Evolutionary conservation across 2,888 invertebrate species (phyloP).

Genomic region (Coremacera marginata): DNA sequence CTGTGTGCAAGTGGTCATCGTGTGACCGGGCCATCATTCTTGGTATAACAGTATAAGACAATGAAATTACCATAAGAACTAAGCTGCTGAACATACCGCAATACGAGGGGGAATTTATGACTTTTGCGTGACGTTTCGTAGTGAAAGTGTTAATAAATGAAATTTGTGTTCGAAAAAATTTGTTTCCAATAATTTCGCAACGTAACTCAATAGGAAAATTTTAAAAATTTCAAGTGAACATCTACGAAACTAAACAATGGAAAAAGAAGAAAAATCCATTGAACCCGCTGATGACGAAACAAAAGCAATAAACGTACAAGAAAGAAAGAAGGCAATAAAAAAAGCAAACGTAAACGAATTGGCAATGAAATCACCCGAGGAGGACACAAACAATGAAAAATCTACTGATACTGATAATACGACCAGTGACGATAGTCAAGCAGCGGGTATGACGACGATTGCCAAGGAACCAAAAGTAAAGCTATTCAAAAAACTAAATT

Average conservation of each 20-base stretch:
- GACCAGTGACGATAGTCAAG: background rate
- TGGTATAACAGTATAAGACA: too few relatives aligned
- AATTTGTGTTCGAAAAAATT: background rate
- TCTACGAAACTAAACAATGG: conserved; percentile 14
- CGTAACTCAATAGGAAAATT: conserved; percentile 2
- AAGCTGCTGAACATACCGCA: too few relatives aligned
- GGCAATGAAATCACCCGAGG: background rate
- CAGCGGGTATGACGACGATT: background rate
- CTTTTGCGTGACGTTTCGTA: too few relatives aligned
- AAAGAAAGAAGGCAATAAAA: background rate
- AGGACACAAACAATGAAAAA: background rate
- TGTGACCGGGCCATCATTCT: too few relatives aligned
- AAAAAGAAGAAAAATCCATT: conserved; percentile 12
- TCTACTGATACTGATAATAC: background rate
- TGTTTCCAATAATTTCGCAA: conserved; percentile 16
- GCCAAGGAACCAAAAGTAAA: background rate
- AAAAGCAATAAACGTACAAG: background rate
- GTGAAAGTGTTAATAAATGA: background rate
- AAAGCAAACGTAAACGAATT: background rate
- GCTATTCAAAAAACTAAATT: conserved; percentile 17
- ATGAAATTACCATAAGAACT: too few relatives aligned
- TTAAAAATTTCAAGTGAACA: conserved; percentile 28
- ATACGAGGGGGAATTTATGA: too few relatives aligned
- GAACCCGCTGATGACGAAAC: background rate
- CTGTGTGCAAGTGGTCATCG: too few relatives aligned